These are phyloP conservation scores for Melitaea cinxia DNA, from an alignment of 1,140 invertebrate species.

Conservation along the genomic window DNA sequence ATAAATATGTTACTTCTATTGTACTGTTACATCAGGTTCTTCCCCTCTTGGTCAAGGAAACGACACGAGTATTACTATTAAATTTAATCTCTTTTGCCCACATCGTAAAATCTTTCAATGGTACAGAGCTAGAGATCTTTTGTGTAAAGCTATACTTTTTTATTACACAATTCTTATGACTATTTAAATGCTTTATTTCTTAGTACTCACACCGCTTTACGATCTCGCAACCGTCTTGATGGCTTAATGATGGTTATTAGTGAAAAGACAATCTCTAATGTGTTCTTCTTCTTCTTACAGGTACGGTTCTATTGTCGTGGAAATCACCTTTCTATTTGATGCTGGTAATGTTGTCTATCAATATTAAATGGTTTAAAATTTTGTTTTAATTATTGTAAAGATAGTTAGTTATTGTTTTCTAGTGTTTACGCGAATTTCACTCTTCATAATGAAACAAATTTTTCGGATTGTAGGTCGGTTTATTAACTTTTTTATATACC, in stretches of 20 bases:
- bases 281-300: slow-evolving; percentile 45
- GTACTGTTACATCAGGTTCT: neutral
- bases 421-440: too few relatives aligned
- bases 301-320: slow-evolving; percentile 14
- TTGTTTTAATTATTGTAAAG: too few relatives aligned
- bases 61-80: slow-evolving; percentile 14
- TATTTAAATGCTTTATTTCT: slow-evolving; percentile 39
- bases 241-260: slow-evolving; percentile 35
- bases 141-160: slow-evolving; percentile 27
- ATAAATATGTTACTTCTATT: neutral
- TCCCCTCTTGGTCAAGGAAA: neutral
- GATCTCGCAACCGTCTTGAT: slow-evolving; percentile 30
- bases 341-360: too few relatives aligned
- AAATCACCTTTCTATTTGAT: neutral
- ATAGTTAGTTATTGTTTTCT: too few relatives aligned
- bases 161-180: slow-evolving; percentile 45
- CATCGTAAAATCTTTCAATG: slow-evolving; percentile 54
- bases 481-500: too few relatives aligned
- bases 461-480: too few relatives aligned
- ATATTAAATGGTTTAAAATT: too few relatives aligned
- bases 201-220: slow-evolving; percentile 31
- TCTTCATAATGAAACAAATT: too few relatives aligned
- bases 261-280: slow-evolving; percentile 20
- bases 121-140: slow-evolving; percentile 31
- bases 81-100: slow-evolving; percentile 17